Evolutionary conservation across 2,888 invertebrate genomes (phyloP), one percentile per base, ranked within the genome.

Genomic region (Sisyra nigra): DNA sequence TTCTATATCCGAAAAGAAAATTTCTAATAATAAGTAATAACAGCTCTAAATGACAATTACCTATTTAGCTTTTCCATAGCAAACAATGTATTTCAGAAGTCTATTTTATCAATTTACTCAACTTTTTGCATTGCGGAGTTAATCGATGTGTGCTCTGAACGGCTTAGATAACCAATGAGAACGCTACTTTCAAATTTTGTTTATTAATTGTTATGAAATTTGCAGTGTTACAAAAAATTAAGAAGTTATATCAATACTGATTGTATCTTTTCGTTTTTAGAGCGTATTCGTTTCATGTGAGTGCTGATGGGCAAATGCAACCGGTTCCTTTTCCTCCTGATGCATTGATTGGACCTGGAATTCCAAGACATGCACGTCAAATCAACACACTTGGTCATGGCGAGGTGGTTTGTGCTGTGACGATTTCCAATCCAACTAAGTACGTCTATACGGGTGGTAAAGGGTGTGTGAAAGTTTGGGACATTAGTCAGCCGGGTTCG

Each of bases 371-470:
- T 56, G 91, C 91, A 37, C 72, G 91, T 10, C 85, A 85, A 58
- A 85, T 91, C 52, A 88, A 87, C 59, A 87, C 88, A 6, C 63
- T 96, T 48, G 85, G 83, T 48, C 96, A 97, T 63, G 96, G 96
- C 6, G 96, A 96, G 62, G 89, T 96, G 35, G 96, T 96, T 30
- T 96, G 96, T 62, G 96, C 94, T 1, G 96, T 97, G 40, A 94
- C 96, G 40, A 81, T 97, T 59, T 86, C 89, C 45, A 71, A 77
- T 57, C 80, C 83, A 46, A 82, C 85, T 48, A 75, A 88, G 53
- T 86, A 88, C 62, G 91, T 94, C n/a, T 97, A 94, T 66, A 97
- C 97, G 1, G 97, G 94, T 18, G 94, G 94, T 48, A 96, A 94
- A 66, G 91, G 91, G 45, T 89, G 88, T 63, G 89, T 91, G 35